Base-by-base conservation (phyloP, 2,888 invertebrate species). In the Rhopalosiphum nymphaeae region DNA sequence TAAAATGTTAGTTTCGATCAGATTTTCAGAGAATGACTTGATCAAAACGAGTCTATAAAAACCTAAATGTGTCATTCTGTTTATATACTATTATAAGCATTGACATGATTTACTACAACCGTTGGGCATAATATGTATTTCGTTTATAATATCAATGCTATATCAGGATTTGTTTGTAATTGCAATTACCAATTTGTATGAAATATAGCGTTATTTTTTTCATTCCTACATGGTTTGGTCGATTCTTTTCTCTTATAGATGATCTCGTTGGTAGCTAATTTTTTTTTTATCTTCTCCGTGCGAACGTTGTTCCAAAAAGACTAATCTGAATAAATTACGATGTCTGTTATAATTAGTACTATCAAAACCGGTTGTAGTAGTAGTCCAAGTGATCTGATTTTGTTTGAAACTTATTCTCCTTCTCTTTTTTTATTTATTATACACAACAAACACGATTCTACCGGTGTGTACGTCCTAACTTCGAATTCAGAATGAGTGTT, bases 251-350 rank as follows among this genome's bases (percentile, higher is more conserved):
- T 78, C 36, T 21, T 61, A 61, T n/a, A 61, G 44, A 89, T 61
- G 89, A 61, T 90, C 90, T 67, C 36, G 91, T 78, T 78, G 78
- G 49, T 78, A 91, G 91, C 91, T 78, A 78, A 78, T 92, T 57
- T 67, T 36, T 85, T 53, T 46, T 84, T 86, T 53, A 46, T 42
- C 49, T 49, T 44, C 92, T 88, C 29, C 78, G 92, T 88, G 78
- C 92, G 88, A 92, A 92, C 92, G 92, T 21, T 29, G 88, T 92
- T 88, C 88, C 78, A 46, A 87, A 78, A 92, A 88, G 67, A 88
- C 88, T 94, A 94, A 90, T 94, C 86, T 67, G 94, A 94, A 94
- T 94, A 94, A 94, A 94, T 94, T 94, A 94, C 94, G 93, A 89
- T 57, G 94, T 90, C 90, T 90, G 94, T 94, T 91, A 91, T 94